These are phyloP conservation scores for Neoniphon sammara DNA, from an alignment of 2,797 vertebrate genomes.

Conservation along the genomic window DNA sequence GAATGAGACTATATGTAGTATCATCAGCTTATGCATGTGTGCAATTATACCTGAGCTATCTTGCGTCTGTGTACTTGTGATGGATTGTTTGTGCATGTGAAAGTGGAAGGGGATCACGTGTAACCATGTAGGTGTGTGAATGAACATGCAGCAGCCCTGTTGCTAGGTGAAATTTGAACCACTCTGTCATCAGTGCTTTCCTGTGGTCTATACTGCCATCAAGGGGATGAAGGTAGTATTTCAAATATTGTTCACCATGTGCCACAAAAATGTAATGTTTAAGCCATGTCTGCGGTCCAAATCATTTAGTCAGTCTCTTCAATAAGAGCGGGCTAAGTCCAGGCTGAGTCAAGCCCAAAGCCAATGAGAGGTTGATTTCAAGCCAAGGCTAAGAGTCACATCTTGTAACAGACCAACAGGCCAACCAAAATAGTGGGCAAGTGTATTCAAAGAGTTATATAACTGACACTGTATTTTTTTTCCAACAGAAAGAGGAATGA, in stretches of 20 bases:
- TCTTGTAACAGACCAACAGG: background rate
- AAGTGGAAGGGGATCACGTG: conserved; percentile 68
- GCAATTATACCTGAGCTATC: conserved; percentile 6
- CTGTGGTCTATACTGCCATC: conserved; percentile 59
- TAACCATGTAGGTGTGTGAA: conserved; percentile 75
- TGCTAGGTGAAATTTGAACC: conserved; percentile 75
- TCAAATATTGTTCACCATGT: background rate
- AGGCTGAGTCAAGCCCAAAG: background rate
- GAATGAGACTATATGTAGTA: background rate
- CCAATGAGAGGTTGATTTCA: background rate
- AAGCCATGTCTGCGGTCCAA: background rate
- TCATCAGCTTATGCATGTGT: conserved; percentile 7
- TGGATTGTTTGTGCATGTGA: conserved; percentile 71
- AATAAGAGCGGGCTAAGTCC: too few species aligned
- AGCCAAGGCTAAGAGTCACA: background rate
- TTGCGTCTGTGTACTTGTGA: conserved; percentile 51
- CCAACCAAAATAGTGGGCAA: background rate
- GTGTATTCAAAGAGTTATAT: background rate
- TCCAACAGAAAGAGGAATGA: background rate
- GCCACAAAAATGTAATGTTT: background rate
- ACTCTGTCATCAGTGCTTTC: conserved; percentile 1
- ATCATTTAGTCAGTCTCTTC: background rate
- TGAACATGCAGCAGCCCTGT: conserved; percentile 73
- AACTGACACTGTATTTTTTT: background rate
- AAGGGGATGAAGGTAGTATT: conserved; percentile 38